Base-by-base conservation (phyloP, 2,113 vertebrate genomes). In the Isichthys henryi region DNA sequence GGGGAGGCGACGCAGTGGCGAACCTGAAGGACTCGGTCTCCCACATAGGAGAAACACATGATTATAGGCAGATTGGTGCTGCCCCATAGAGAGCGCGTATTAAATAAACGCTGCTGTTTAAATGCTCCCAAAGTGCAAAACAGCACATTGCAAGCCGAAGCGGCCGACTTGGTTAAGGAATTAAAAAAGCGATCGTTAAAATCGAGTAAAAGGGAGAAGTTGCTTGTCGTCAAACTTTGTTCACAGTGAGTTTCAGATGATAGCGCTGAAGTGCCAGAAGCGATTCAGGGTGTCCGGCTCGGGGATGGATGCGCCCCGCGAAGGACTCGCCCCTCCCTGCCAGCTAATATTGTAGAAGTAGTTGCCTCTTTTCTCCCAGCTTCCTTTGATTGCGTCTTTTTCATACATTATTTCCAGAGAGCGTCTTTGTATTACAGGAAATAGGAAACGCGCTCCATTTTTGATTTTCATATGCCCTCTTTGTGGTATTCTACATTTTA, bases 241-340 rank as follows among this genome's bases (percentile, higher is more conserved):
- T 88, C 98, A 98, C 95, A 94, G 96, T 83, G 98, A 99, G 96
- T 96, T 99, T 92, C 98, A 98, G 95, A 95, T 96, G 95, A 99
- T 98, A 39, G 39, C 39, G 39, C 39, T 39, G 39, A 39, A 39
- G 39, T 39, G 1, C 39, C 39, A 39, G 39, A 39, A 39, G 39
- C 39, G 39, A 39, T 39, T 39, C 39, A 39, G 39, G 39, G 39
- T 2, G 1, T 39, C 39, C 39, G 39, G 39, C 39, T 39, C 35
- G 35, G 35, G 35, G 35, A 39, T 39, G 39, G 39, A 39, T 39
- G 39, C 39, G 39, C 39, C 39, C 39, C 39, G 39, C 39, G 39
- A 39, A 39, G 39, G 39, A 39, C 39, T 39, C 39, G 39, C 39
- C 1, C 39, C 39, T 39, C 35, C 95, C 19, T 96, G 94, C 95